phyloP scores from a whole-genome alignment of 2,797 vertebrate species.

The Diplodus puntazzo region DNA sequence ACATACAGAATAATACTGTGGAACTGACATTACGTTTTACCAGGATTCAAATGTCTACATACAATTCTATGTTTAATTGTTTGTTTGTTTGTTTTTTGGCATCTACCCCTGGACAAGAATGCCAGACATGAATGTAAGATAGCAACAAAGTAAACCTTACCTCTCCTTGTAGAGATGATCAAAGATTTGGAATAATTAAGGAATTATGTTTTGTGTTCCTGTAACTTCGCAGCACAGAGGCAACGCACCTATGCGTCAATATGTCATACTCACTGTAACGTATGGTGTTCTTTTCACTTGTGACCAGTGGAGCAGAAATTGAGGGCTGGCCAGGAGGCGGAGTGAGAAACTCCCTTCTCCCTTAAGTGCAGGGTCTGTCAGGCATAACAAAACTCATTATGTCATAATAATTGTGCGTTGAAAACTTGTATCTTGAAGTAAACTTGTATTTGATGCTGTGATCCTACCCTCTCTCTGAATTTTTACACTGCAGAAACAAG shows the following conservation, averaged over 20 bases:
- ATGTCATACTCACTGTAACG: background rate
- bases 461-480: too few relatives aligned
- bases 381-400: too few relatives aligned
- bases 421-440: too few relatives aligned
- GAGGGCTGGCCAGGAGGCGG: conserved; percentile 27
- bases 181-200: background rate
- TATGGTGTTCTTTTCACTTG: background rate
- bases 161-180: conserved; percentile 17
- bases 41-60: background rate
- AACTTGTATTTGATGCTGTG: too few relatives aligned
- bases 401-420: too few relatives aligned
- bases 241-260: background rate
- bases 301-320: background rate
- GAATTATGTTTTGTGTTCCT: background rate
- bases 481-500: too few relatives aligned
- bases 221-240: background rate
- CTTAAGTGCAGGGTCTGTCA: too few relatives aligned
- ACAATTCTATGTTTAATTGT: background rate
- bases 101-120: background rate
- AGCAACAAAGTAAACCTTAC: conserved; percentile 42
- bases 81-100: background rate
- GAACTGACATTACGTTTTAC: background rate
- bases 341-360: background rate
- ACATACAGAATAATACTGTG: background rate
- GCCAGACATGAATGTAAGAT: background rate